A percentile compares a stretch with the other conserved stretches of the same genome.
phyloP scores from a whole-genome alignment of 53 echinoderm and acorn worm genomes.

The Apostichopus leukothele region DNA sequence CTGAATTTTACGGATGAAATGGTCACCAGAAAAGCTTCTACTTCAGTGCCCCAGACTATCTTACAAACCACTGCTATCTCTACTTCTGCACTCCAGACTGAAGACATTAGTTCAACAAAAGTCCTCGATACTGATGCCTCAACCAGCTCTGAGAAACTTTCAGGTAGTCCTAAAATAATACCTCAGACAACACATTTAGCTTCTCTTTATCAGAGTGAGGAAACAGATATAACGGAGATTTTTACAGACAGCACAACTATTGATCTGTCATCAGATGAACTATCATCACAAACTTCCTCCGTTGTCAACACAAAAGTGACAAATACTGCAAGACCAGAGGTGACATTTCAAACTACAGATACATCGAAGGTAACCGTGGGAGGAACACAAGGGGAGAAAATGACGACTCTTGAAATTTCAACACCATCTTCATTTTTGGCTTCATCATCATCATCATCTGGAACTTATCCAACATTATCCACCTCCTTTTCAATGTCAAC shows the following conservation, averaged over 20 bases:
- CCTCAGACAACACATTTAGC: neutral
- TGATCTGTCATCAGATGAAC: too few species aligned
- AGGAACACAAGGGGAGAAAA: neutral
- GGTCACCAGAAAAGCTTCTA: neutral
- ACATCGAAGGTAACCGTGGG: neutral
- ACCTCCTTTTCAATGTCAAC: too few species aligned
- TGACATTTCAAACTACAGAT: neutral
- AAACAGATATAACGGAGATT: neutral
- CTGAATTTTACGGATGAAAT: neutral
- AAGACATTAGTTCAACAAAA: too few species aligned
- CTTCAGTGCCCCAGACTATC: neutral
- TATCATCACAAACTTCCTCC: too few species aligned
- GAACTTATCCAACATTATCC: too few species aligned
- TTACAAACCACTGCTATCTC: neutral
- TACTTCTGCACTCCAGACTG: too few species aligned
- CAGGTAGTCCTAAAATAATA: too few species aligned
- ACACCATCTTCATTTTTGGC: too few species aligned
- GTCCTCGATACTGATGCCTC: neutral
- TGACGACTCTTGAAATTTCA: too few species aligned
- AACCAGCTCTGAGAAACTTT: neutral
- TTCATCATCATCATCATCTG: too few species aligned
- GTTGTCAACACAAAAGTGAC: too few species aligned
- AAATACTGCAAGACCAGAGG: neutral
- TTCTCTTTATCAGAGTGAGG: neutral
- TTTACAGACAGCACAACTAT: neutral